Evolutionary conservation across 1,140 invertebrate species (phyloP), one percentile per base, ranked within the genome.

Genomic region (Belonocnema kinseyi): DNA sequence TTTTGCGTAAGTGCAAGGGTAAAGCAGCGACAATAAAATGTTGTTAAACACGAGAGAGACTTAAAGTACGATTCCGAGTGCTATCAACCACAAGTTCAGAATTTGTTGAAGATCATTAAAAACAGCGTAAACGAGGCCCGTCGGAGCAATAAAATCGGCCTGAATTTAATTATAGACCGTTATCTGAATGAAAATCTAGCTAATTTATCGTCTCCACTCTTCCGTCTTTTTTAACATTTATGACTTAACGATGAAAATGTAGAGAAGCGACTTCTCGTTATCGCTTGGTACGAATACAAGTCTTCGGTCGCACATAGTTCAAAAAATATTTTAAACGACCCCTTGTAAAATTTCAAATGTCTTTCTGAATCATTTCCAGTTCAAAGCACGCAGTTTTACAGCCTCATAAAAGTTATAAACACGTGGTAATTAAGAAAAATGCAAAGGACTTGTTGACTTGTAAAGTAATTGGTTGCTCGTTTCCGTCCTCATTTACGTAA

Each of bases 141-240:
- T 77, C 82, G 72, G 50, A 83, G 85, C 85, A 90, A 88, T 90
- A 90, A 89, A 89, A 87, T 90, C 85, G 85, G 85, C 81, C 86
- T 85, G 87, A 86, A 90, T 90, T 90, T 90, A 90, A 90, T 89
- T 90, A 90, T 86, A 74, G 53, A 72, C 58, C 72, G 73, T 86
- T 88, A 89, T 89, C 88, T 83, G 74, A 72, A 75, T 75, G 54
- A 82, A 83, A 82, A 89, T 90, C 88, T 90, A 77, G 85, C 82
- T 85, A 82, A 83, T 88, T 88, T 88, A 89, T 88, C 85, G 84
- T 83, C 73, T 78, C 80, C 26, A 58, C 77, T 61, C 77, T 72
- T 80, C 74, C 61, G 17, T 72, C 79, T 79, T 78, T 46, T 66
- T 66, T n/a, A 66, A 66, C 58, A 66, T 66, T 66, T 66, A 66